Evolutionary conservation across 1,140 invertebrate genomes (phyloP).

Genomic region (Ectropis grisescens): DNA sequence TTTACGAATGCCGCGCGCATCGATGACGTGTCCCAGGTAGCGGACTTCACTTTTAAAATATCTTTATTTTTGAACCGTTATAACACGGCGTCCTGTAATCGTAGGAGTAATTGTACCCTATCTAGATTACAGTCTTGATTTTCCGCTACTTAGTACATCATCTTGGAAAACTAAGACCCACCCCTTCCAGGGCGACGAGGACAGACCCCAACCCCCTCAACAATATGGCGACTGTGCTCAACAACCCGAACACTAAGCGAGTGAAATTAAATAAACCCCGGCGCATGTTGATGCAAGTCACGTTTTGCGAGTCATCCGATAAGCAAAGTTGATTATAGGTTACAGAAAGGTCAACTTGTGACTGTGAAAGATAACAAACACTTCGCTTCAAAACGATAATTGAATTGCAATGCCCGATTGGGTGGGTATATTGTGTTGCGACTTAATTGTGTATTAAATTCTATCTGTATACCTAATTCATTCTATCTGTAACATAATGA

Average conservation of each 20-base stretch:
- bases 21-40: slow-evolving; percentile 10
- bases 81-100: too few relatives aligned
- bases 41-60: slow-evolving; percentile 11
- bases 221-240: slow-evolving; percentile 1
- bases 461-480: too few relatives aligned
- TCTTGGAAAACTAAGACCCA: slow-evolving; percentile 8
- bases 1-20: slow-evolving; percentile 13
- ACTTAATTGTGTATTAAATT: too few relatives aligned
- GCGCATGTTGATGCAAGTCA: slow-evolving; percentile 5
- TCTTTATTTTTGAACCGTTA: slow-evolving; percentile 2
- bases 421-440: too few relatives aligned
- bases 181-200: slow-evolving; percentile 2
- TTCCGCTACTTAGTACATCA: slow-evolving; percentile 13
- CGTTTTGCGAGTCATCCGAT: slow-evolving; percentile 2
- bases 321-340: slow-evolving; percentile 3
- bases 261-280: slow-evolving; percentile 4
- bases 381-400: background rate
- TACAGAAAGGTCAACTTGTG: slow-evolving; percentile 2
- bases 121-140: slow-evolving; percentile 4
- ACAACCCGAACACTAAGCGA: slow-evolving; percentile 3
- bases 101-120: slow-evolving; percentile 7
- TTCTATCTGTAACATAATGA: too few relatives aligned
- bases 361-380: slow-evolving; percentile 3
- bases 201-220: slow-evolving; percentile 1
- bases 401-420: too few relatives aligned